A percentile compares a stretch with the other conserved stretches of the same genome.
phyloP scores from a whole-genome alignment of 2,797 vertebrate genomes.

The Lacerta agilis region DNA sequence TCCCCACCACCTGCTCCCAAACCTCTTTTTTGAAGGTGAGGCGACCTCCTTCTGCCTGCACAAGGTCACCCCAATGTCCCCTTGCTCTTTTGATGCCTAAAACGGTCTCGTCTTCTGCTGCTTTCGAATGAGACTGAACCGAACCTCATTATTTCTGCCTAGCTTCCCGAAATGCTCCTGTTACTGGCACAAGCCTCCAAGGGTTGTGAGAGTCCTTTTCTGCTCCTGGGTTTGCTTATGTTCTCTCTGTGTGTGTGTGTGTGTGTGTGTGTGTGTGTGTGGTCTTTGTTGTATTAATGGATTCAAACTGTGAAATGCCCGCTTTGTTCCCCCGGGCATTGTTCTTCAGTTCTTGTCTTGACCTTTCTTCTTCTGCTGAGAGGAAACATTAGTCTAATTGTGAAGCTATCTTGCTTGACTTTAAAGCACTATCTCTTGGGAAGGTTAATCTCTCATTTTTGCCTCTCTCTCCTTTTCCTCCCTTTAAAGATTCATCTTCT shows the following conservation, averaged over 20 bases:
- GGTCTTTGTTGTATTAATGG: constrained; percentile 19
- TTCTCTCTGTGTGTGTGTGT: background rate
- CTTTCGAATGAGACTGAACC: constrained; percentile 39
- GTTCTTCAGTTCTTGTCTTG: constrained; percentile 1
- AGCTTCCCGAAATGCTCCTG: background rate
- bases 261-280: background rate
- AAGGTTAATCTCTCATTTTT: background rate
- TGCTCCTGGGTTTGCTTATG: constrained; percentile 14
- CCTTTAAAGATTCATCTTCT: constrained; percentile 88
- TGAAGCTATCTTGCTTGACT: constrained; percentile 25
- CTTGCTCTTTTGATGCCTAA: constrained; percentile 31
- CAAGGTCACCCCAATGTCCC: constrained; percentile 25
- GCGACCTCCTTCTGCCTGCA: background rate
- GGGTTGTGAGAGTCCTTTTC: background rate
- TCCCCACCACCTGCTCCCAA: constrained; percentile 19
- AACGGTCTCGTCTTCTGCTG: constrained; percentile 4
- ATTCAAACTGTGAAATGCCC: constrained; percentile 44
- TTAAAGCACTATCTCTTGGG: constrained; percentile 7
- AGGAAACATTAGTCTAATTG: background rate
- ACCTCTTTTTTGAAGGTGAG: background rate
- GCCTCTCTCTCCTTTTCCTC: constrained; percentile 10
- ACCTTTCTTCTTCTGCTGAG: background rate
- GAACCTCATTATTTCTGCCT: constrained; percentile 39
- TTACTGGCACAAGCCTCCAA: background rate
- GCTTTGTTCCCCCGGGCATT: constrained; percentile 13